These are phyloP conservation scores for Chelonoidis abingdonii DNA, from an alignment of 2,113 vertebrate genomes.

Conservation along the genomic window DNA sequence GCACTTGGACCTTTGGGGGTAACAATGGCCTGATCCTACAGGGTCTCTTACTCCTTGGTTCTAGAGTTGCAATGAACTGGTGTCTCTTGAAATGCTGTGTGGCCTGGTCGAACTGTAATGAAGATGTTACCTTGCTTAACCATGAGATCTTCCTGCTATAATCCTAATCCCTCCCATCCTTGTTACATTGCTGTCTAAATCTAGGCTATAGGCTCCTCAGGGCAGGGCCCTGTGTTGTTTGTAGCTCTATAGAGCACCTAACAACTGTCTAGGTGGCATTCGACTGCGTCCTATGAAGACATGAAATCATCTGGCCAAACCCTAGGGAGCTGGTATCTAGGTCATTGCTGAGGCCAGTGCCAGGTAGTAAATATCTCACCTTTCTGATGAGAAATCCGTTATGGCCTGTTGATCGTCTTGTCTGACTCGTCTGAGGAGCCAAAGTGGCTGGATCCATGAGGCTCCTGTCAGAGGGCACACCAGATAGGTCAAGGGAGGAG, in stretches of 20 bases:
- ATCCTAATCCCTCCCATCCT: background rate
- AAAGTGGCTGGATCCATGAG: background rate
- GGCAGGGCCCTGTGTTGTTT: background rate
- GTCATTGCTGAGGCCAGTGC: background rate
- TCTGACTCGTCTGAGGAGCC: background rate
- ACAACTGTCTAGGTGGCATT: background rate
- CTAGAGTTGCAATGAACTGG: background rate
- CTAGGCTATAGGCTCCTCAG: background rate
- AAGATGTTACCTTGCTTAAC: background rate
- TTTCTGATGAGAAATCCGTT: background rate
- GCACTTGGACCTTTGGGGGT: background rate
- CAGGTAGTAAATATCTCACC: background rate
- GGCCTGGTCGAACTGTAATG: background rate
- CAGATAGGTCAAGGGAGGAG: background rate
- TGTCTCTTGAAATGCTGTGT: background rate
- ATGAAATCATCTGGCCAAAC: background rate
- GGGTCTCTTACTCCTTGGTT: background rate
- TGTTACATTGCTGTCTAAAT: background rate
- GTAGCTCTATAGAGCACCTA: background rate
- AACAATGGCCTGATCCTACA: background rate
- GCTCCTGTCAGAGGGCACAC: background rate
- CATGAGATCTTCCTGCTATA: background rate
- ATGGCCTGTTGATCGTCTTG: background rate
- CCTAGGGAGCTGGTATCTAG: background rate
- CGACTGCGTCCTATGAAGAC: background rate